Evolutionary conservation across 2,113 vertebrate genomes (phyloP).

Genomic region (Pterocles gutturalis): DNA sequence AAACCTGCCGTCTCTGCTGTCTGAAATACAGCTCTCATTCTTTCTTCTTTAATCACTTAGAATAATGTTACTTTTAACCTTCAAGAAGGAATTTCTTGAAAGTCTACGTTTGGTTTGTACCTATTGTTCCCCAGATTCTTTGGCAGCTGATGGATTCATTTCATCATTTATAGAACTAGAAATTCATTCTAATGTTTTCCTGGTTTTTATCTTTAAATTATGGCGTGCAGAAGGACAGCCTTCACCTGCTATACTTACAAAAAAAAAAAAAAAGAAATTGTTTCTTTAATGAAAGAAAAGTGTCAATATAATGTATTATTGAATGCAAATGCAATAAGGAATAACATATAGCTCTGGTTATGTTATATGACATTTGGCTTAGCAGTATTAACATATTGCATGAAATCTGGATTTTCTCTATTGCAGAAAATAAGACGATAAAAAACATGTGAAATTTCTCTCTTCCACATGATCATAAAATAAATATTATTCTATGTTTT

Average conservation of each 20-base stretch:
- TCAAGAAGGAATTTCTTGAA: slow-evolving; percentile 1
- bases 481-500: slow-evolving; percentile 19
- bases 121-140: slow-evolving; percentile 29
- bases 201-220: neutral
- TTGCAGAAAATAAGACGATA: slow-evolving; percentile 40
- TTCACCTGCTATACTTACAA: slow-evolving; percentile 11
- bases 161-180: neutral
- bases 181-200: neutral
- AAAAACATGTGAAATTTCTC: slow-evolving; percentile 39
- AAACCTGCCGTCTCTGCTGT: neutral
- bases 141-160: slow-evolving; percentile 36
- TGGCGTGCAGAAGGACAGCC: slow-evolving; percentile 31
- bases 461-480: slow-evolving; percentile 45
- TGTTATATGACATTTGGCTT: slow-evolving; percentile 69
- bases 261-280: slow-evolving; percentile 9
- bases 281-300: slow-evolving; percentile 73
- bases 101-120: slow-evolving; percentile 6
- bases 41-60: neutral
- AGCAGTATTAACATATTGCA: slow-evolving; percentile 69
- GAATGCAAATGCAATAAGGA: slow-evolving; percentile 53
- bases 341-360: slow-evolving; percentile 61
- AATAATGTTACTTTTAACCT: neutral
- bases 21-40: neutral
- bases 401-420: slow-evolving; percentile 65
- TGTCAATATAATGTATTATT: slow-evolving; percentile 52